These are phyloP conservation scores for Aphaenogaster floridana DNA, from an alignment of 1,140 invertebrate genomes.

Conservation along the genomic window DNA sequence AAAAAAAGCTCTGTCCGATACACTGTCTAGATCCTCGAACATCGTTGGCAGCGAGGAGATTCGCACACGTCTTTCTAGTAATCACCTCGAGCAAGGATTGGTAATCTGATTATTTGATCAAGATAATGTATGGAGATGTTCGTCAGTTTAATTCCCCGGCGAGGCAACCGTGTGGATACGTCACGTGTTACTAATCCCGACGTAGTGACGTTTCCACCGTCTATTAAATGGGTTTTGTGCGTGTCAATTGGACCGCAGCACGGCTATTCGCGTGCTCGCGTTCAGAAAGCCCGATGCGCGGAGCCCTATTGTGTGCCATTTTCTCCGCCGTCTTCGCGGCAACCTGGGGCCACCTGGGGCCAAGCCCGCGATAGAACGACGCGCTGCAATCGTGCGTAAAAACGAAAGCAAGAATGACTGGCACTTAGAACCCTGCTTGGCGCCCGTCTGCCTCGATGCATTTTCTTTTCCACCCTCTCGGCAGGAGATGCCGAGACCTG, in stretches of 20 bases:
- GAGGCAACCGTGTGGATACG: constrained; percentile 25
- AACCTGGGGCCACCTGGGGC: neutral
- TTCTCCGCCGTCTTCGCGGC: neutral
- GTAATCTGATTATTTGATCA: constrained; percentile 16
- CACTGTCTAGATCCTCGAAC: neutral
- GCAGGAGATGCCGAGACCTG: neutral
- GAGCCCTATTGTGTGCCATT: constrained; percentile 19
- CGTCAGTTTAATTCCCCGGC: constrained; percentile 38
- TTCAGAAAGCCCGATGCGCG: constrained; percentile 51
- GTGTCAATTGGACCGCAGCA: constrained; percentile 54
- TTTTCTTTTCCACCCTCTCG: neutral
- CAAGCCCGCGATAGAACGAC: neutral
- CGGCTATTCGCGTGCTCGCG: constrained; percentile 21
- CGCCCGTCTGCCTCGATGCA: neutral
- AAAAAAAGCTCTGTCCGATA: neutral
- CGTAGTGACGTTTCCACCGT: constrained; percentile 48
- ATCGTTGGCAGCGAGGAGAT: neutral
- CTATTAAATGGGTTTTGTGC: constrained; percentile 66
- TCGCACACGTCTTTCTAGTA: neutral
- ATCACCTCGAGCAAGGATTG: neutral
- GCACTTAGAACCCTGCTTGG: neutral
- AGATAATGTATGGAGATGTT: constrained; percentile 17
- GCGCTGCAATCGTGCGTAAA: neutral
- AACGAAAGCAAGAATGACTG: neutral
- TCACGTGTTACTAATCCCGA: constrained; percentile 38